phyloP scores from a whole-genome alignment of 2,888 invertebrate genomes.

The Drosophila robusta region DNA sequence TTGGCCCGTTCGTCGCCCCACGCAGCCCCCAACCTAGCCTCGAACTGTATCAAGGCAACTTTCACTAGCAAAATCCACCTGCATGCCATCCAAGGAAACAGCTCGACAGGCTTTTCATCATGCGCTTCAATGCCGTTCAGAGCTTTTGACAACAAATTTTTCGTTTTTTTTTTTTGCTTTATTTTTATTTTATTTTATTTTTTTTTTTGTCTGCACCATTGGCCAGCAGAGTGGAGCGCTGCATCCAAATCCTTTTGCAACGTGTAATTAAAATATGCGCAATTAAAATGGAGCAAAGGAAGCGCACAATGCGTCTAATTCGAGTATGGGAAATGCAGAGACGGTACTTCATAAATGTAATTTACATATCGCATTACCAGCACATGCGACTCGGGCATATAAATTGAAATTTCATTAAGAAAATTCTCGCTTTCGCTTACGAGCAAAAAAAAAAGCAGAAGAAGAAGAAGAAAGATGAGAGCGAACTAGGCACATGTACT shows the following conservation, averaged over 20 bases:
- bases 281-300: conserved; percentile 63
- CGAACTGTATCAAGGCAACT: conserved; percentile 55
- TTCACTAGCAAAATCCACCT: conserved; percentile 38
- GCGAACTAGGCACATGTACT: not conserved
- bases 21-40: conserved; percentile 4
- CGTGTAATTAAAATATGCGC: conserved; percentile 75
- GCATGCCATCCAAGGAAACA: not conserved
- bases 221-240: conserved; percentile 5
- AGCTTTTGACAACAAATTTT: conserved; percentile 27
- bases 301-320: conserved; percentile 46
- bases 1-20: not conserved
- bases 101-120: conserved; percentile 33
- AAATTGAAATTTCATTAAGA: conserved; percentile 80
- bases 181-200: no score
- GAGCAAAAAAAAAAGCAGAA: not conserved
- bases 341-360: conserved; percentile 63
- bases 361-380: conserved; percentile 59
- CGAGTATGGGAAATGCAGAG: conserved; percentile 36
- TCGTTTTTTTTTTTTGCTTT: no score
- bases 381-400: conserved; percentile 40
- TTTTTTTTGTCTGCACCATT: conserved; percentile 25
- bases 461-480: not conserved
- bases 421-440: conserved; percentile 54
- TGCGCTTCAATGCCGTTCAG: conserved; percentile 46
- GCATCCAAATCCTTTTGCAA: conserved; percentile 18